phyloP scores from a whole-genome alignment of 2,113 vertebrate genomes.

The Clarias batrachus region DNA sequence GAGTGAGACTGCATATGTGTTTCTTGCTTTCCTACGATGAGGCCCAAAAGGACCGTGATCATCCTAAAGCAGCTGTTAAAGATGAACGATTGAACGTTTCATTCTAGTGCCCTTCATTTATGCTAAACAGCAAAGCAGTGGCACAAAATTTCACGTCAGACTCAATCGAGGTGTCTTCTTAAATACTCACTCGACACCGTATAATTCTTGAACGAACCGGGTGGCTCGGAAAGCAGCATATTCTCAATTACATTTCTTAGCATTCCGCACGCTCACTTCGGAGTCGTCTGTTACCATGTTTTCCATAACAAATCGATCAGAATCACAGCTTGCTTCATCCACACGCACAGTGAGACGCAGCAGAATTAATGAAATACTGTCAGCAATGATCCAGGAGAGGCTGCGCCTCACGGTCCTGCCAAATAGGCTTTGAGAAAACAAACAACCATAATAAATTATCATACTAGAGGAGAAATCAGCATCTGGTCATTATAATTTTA shows the following conservation, averaged over 20 bases:
- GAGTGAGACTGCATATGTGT: background rate
- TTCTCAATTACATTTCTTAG: background rate
- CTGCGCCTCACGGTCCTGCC: background rate
- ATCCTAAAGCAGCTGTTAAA: background rate
- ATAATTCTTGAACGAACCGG: background rate
- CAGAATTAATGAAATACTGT: conserved; percentile 27
- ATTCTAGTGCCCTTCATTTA: background rate
- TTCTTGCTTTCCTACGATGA: background rate
- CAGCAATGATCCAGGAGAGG: conserved; percentile 9
- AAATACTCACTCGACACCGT: background rate
- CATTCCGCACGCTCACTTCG: background rate
- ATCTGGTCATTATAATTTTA: conserved; percentile 14
- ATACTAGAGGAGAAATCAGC: conserved; percentile 7
- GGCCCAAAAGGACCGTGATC: background rate
- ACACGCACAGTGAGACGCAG: background rate
- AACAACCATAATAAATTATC: conserved; percentile 7
- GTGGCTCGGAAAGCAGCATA: background rate
- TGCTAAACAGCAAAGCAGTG: background rate
- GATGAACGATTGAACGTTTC: background rate
- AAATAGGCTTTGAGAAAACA: background rate
- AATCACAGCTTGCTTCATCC: conserved; percentile 11
- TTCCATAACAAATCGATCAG: conserved; percentile 21
- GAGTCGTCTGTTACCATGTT: background rate
- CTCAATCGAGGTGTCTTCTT: background rate
- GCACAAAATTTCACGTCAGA: background rate